Conservation (phyloP, 2,113 vertebrate species). For the Chionomys nivalis region DNA sequence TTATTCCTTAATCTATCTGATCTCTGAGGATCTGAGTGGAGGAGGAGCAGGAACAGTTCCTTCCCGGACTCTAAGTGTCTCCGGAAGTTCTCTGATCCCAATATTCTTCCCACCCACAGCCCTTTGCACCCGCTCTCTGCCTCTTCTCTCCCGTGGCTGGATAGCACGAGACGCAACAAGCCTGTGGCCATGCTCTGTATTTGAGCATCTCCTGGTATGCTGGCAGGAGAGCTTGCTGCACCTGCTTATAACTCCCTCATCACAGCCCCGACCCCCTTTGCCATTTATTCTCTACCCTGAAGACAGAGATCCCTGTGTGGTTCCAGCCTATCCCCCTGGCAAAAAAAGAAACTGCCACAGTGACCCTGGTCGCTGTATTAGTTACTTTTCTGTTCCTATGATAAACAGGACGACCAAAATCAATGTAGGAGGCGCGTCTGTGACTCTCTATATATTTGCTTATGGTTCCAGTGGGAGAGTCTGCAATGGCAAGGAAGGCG, state of each 20-base stretch:
- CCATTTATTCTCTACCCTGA: too few species aligned
- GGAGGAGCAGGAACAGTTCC: neutral
- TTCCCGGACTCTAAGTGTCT: too few species aligned
- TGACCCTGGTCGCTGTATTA: neutral
- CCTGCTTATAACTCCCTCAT: rapidly evolving
- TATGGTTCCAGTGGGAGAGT: neutral
- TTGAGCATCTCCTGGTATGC: rapidly evolving
- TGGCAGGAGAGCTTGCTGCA: rapidly evolving
- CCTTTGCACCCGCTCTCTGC: neutral
- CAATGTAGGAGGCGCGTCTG: neutral
- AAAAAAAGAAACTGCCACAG: neutral
- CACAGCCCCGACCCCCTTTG: neutral
- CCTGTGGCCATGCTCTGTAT: too few species aligned
- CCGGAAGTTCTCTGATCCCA: rapidly evolving
- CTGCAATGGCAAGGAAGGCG: neutral
- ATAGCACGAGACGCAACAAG: neutral
- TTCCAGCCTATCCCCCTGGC: neutral
- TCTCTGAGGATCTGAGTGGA: neutral
- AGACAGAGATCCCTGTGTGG: neutral
- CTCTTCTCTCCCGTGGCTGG: neutral
- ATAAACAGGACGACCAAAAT: too few species aligned
- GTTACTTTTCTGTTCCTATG: neutral
- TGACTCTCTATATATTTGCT: neutral
- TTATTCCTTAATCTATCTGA: rapidly evolving
- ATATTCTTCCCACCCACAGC: rapidly evolving